Conservation (phyloP, 2,888 invertebrate genomes). For the Chymomyza fuscimana region DNA sequence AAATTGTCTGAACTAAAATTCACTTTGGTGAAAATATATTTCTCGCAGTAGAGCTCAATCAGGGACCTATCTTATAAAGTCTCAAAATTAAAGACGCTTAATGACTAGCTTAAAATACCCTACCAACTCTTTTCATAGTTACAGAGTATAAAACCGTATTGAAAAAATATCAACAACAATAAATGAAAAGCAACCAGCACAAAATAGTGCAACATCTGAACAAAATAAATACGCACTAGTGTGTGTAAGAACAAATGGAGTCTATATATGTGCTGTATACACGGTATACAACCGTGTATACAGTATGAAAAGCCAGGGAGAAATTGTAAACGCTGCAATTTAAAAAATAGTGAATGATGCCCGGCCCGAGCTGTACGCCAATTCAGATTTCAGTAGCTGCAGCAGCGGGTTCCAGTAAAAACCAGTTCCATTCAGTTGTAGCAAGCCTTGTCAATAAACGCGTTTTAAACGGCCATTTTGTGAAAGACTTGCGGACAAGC, state of each 20-base stretch:
- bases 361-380: background rate
- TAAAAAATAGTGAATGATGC: slow-evolving; percentile 23
- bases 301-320: background rate
- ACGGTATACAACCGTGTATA: background rate
- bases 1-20: too few species aligned
- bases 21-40: background rate
- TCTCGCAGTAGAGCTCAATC: background rate
- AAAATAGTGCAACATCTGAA: slow-evolving; percentile 67
- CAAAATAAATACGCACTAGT: slow-evolving; percentile 54
- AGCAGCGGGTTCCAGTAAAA: background rate
- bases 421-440: background rate
- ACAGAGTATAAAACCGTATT: background rate
- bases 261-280: too few species aligned
- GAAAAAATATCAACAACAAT: slow-evolving; percentile 1
- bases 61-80: background rate
- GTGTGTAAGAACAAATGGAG: too few species aligned
- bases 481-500: background rate
- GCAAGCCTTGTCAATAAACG: slow-evolving; percentile 46
- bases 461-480: slow-evolving; percentile 45
- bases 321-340: slow-evolving; percentile 52
- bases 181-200: slow-evolving; percentile 38
- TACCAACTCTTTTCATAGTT: background rate
- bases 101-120: background rate
- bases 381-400: background rate
- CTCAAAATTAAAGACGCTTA: background rate